Conservation (phyloP, 2,888 invertebrate genomes). For the Brachycybe producta region DNA sequence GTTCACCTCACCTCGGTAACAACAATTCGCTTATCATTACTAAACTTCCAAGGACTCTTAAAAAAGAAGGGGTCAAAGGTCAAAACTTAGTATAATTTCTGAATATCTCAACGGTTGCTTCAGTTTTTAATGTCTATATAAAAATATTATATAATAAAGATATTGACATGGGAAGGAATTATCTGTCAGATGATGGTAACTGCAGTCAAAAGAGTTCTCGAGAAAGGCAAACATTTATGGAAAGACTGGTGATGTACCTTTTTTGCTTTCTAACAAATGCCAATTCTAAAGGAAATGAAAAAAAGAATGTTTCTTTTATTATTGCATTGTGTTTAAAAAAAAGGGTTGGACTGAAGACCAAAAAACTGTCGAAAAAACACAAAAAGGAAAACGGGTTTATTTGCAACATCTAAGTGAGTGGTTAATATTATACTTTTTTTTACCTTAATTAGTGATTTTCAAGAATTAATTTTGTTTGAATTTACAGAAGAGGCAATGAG, state of each 20-base stretch:
- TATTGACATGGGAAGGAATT: no score
- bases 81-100: not conserved
- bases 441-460: not conserved
- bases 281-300: no score
- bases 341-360: constrained; percentile 12
- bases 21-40: constrained; percentile 18
- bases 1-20: constrained; percentile 20
- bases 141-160: no score
- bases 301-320: no score
- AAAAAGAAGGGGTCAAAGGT: constrained; percentile 15
- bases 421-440: not conserved
- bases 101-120: not conserved
- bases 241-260: constrained; percentile 20
- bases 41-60: constrained; percentile 19
- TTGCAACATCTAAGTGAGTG: constrained; percentile 12
- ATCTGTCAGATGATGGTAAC: not conserved
- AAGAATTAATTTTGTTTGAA: not conserved
- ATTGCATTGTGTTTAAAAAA: no score
- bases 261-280: no score
- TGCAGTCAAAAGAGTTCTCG: constrained; percentile 1
- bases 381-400: constrained; percentile 10
- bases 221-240: constrained; percentile 21
- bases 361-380: not conserved
- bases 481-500: constrained; percentile 10
- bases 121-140: not conserved